Evolutionary conservation across 2,113 vertebrate species (phyloP).

Genomic region (Alosa alosa): DNA sequence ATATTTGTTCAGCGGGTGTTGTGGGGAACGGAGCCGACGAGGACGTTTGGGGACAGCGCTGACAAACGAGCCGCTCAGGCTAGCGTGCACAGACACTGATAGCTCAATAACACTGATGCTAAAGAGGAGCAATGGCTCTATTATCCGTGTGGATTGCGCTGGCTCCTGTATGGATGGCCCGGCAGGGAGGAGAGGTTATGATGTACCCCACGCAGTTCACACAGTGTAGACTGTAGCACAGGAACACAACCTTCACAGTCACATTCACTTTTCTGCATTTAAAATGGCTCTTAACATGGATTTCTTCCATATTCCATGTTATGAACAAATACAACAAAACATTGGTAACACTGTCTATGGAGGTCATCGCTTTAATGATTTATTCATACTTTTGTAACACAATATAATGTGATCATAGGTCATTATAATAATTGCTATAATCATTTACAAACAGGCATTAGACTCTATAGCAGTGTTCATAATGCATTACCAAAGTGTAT

Average conservation of each 20-base stretch:
- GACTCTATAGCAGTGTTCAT: too few species aligned
- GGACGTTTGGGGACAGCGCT: conserved; percentile 51
- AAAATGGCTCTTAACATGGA: neutral
- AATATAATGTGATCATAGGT: too few species aligned
- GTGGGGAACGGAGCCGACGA: conserved; percentile 24
- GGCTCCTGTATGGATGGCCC: neutral
- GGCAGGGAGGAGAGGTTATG: neutral
- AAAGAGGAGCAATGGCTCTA: conserved; percentile 34
- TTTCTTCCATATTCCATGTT: neutral
- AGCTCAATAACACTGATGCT: conserved; percentile 60
- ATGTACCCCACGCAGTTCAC: neutral
- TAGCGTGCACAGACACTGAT: conserved; percentile 63
- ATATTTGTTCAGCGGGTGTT: conserved; percentile 45
- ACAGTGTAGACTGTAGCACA: neutral
- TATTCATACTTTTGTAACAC: too few species aligned
- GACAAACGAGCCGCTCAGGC: conserved; percentile 62
- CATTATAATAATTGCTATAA: too few species aligned
- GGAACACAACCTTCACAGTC: neutral
- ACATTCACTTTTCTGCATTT: neutral
- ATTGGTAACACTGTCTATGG: too few species aligned
- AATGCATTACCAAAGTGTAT: too few species aligned
- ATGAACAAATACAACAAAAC: neutral
- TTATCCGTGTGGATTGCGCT: neutral
- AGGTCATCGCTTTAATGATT: too few species aligned
- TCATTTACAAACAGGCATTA: too few species aligned